Conservation (phyloP, 2,888 invertebrate genomes). For the Andrena bucephala region DNA sequence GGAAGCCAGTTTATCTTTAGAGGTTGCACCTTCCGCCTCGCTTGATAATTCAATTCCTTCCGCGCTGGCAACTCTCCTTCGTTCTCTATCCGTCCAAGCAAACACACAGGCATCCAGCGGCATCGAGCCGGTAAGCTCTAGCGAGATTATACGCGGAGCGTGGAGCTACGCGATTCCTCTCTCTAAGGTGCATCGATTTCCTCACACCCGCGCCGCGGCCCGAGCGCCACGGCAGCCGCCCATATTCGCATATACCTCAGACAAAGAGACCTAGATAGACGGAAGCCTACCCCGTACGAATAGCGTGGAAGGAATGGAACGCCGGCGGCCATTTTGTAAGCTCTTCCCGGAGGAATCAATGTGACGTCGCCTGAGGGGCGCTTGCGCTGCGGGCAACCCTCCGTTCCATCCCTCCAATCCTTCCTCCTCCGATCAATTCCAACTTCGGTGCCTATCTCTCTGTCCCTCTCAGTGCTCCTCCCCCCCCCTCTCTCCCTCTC, state of each 20-base stretch:
- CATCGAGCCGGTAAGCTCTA: slow-evolving; percentile 64
- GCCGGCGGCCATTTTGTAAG: slow-evolving; percentile 85
- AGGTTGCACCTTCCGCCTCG: slow-evolving; percentile 83
- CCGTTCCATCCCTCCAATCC: slow-evolving; percentile 77
- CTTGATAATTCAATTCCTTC: slow-evolving; percentile 85
- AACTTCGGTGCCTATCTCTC: slow-evolving; percentile 67
- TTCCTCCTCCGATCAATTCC: slow-evolving; percentile 78
- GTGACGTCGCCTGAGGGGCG: slow-evolving; percentile 85
- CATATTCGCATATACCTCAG: slow-evolving; percentile 78
- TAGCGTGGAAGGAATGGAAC: slow-evolving; percentile 82
- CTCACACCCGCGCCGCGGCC: slow-evolving; percentile 68
- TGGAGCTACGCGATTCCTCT: slow-evolving; percentile 74
- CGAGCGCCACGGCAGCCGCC: slow-evolving; percentile 66
- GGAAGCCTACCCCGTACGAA: slow-evolving; percentile 77
- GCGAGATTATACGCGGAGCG: slow-evolving; percentile 67
- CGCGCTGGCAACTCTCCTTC: slow-evolving; percentile 77
- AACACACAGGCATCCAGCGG: slow-evolving; percentile 54
- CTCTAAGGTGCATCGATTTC: slow-evolving; percentile 84
- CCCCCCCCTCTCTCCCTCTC: neutral
- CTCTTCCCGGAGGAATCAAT: slow-evolving; percentile 85
- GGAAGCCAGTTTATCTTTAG: slow-evolving; percentile 75
- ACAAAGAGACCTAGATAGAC: slow-evolving; percentile 82
- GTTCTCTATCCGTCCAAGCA: slow-evolving; percentile 60
- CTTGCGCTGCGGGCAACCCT: slow-evolving; percentile 83
- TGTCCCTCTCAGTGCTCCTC: slow-evolving; percentile 37